phyloP scores from a whole-genome alignment of 2,113 vertebrate genomes.

The Mobula hypostoma region DNA sequence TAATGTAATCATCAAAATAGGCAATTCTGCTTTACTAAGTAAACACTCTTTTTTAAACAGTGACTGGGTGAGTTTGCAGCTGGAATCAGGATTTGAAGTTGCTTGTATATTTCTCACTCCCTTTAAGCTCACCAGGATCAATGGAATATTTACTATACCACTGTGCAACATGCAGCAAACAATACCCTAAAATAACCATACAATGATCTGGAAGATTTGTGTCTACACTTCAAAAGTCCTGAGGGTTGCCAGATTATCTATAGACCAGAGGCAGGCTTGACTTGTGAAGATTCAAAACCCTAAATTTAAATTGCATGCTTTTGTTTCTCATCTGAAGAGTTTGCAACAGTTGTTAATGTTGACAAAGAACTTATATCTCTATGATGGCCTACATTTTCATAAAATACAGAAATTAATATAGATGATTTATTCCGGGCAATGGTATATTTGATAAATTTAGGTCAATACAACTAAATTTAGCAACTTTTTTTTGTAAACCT shows the following conservation, averaged over 20 bases:
- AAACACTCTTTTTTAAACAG: neutral
- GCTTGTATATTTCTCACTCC: no score
- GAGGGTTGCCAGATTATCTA: no score
- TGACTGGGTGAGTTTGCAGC: neutral
- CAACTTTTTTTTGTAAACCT: neutral
- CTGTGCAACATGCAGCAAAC: no score
- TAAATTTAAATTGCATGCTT: neutral
- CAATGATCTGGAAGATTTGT: no score
- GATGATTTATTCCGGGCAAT: neutral
- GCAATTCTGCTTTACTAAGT: neutral
- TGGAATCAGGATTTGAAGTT: no score
- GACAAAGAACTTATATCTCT: neutral
- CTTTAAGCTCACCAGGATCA: no score
- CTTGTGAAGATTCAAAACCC: neutral
- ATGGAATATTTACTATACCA: no score
- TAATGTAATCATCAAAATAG: neutral
- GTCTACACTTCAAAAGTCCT: no score
- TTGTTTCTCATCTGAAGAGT: neutral
- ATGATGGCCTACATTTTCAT: neutral
- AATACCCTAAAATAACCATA: no score
- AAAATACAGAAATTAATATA: neutral
- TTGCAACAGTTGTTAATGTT: neutral
- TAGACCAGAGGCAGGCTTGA: neutral
- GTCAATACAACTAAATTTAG: neutral
- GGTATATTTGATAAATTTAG: neutral